Conservation (phyloP, 2,888 invertebrate genomes). For the Drosophila meridionalis region DNA sequence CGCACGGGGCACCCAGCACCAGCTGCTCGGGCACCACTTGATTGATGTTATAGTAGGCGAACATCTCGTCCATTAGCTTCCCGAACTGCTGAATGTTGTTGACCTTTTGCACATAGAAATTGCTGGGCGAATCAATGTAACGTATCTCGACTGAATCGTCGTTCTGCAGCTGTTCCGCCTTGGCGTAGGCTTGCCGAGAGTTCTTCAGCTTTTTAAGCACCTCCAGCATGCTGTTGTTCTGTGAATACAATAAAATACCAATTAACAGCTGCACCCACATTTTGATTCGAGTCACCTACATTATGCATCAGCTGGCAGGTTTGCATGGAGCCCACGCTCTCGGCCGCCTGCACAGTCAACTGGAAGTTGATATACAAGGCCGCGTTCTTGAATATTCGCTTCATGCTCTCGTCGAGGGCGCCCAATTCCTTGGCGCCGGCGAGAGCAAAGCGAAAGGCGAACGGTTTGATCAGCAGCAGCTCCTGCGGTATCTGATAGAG, state of each 20-base stretch:
- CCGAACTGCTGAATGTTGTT: slow-evolving; percentile 87
- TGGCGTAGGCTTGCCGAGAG: slow-evolving; percentile 78
- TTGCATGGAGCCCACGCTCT: slow-evolving; percentile 90
- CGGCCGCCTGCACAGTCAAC: slow-evolving; percentile 89
- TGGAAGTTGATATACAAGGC: slow-evolving; percentile 88
- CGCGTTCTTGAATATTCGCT: slow-evolving; percentile 89
- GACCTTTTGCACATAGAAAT: slow-evolving; percentile 91
- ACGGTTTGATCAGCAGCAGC: slow-evolving; percentile 89
- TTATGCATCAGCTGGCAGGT: slow-evolving; percentile 88
- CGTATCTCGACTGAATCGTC: slow-evolving; percentile 84
- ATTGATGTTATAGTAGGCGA: slow-evolving; percentile 87
- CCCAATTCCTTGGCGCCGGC: slow-evolving; percentile 89
- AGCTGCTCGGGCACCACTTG: slow-evolving; percentile 85
- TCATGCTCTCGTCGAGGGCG: slow-evolving; percentile 87
- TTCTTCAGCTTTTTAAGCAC: slow-evolving; percentile 79
- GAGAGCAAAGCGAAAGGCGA: slow-evolving; percentile 91
- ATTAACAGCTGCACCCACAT: not conserved
- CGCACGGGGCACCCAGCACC: slow-evolving; percentile 88
- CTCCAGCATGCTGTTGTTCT: slow-evolving; percentile 79
- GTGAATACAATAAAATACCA: not conserved
- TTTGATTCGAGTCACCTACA: slow-evolving; percentile 34
- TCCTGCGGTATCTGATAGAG: slow-evolving; percentile 91
- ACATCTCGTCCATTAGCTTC: slow-evolving; percentile 89
- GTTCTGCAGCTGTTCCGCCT: slow-evolving; percentile 74
- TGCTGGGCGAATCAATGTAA: slow-evolving; percentile 87